Conservation (phyloP, 2,797 vertebrate species). For the Acanthis flammea region DNA sequence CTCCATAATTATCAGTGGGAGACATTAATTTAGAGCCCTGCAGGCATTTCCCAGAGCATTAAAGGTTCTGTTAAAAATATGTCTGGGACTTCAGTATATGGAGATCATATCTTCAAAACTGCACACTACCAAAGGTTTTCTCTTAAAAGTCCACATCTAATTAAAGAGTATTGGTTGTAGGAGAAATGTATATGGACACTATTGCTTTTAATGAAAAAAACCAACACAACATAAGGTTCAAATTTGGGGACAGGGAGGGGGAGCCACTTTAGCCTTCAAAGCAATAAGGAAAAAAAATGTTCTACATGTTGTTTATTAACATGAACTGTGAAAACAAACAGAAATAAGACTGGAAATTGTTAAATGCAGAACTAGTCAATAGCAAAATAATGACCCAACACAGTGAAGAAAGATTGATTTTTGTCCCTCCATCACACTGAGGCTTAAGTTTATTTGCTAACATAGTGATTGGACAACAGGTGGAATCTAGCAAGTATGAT, state of each 20-base stretch:
- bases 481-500: neutral
- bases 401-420: conserved; percentile 10
- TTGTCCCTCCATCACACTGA: neutral
- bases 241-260: neutral
- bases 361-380: conserved; percentile 5
- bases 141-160: neutral
- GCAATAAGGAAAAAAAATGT: neutral
- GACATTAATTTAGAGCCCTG: neutral
- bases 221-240: neutral
- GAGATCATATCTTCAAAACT: neutral
- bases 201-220: neutral
- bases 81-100: neutral
- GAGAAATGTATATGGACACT: neutral
- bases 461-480: neutral
- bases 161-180: neutral
- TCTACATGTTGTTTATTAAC: neutral
- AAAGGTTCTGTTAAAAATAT: neutral
- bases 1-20: neutral
- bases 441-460: conserved; percentile 41
- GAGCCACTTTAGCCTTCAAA: neutral
- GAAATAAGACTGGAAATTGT: neutral
- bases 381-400: neutral
- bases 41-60: neutral
- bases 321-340: neutral
- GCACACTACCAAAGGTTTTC: neutral